Base-by-base conservation (phyloP, 2,888 invertebrate genomes). In the Habrosyne pyritoides region DNA sequence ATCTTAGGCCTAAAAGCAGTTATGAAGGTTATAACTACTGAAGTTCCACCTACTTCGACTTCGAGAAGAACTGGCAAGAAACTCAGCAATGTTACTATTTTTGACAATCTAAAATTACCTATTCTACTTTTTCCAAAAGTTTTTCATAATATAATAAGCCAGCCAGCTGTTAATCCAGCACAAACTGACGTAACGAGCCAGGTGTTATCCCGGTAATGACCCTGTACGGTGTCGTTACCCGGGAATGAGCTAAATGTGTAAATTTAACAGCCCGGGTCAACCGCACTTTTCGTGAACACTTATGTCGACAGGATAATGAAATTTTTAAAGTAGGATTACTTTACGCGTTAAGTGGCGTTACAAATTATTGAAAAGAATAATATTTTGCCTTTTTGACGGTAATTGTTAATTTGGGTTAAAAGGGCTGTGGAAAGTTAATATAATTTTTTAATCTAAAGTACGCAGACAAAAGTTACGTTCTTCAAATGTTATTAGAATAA, bases 231-330 rank as follows among this genome's bases (percentile, higher is more conserved):
- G 28, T 14, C 2, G 30, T 42, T 2, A 6, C 10, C 55, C 55
- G 42, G 52, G 55, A 30, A 55, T 52, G 22, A 46, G 33, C 3
- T 18, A 52, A 55, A 55, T 55, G 55, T 55, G 55, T 47, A 52
- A 55, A 55, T 55, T 52, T 47, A 52, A 55, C 50, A n/a, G 50
- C 33, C 18, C 42, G 24, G 54, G 50, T 22, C 28, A 30, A 22
- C 28, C 50, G 50, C 42, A 42, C 42, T 42, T 42, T 42, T 42
- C 14, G 42, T 6, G 8, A 14, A 18, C 18, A 2, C 18, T 8
- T 14, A n/a, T 18, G 7, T 18, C 42, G 42, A 42, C 18, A 42
- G 8, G 0, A 18, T 42, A 36, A 36, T 36, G 5, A 14, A 12
- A 5, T 18, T 8, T 18, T 18, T 8, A 42, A 42, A 42, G 14